Evolutionary conservation across 2,797 vertebrate species (phyloP).

Genomic region (Dromococcyx pavoninus): DNA sequence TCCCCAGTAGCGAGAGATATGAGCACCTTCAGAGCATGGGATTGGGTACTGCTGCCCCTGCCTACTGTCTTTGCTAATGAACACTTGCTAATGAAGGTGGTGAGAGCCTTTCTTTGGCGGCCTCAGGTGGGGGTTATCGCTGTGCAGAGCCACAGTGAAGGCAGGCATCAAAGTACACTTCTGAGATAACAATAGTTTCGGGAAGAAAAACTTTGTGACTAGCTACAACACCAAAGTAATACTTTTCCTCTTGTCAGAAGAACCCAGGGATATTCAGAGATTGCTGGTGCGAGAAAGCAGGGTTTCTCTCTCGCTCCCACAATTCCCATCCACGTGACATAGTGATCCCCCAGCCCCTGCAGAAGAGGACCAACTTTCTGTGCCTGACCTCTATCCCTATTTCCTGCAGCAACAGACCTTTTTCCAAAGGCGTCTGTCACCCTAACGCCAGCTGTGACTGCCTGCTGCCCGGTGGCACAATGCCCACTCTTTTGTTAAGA

Average conservation of each 20-base stretch:
- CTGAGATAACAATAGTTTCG: neutral
- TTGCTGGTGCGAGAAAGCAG: neutral
- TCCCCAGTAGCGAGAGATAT: neutral
- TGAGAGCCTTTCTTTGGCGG: neutral
- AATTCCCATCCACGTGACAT: fast-evolving
- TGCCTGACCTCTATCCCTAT: neutral
- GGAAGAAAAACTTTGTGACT: neutral
- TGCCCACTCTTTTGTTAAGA: neutral
- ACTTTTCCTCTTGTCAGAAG: neutral
- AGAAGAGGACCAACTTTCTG: neutral
- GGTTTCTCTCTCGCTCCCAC: fast-evolving
- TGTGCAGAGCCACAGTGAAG: neutral
- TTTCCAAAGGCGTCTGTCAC: neutral
- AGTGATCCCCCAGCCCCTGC: fast-evolving
- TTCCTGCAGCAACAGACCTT: fast-evolving
- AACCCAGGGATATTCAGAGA: neutral
- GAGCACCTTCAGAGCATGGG: neutral
- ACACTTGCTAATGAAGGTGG: neutral
- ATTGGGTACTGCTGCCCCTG: neutral
- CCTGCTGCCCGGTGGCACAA: neutral
- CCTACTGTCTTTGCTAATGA: neutral
- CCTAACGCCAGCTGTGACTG: fast-evolving
- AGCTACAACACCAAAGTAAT: neutral
- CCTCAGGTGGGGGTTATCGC: neutral
- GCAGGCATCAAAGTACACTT: neutral